Evolutionary conservation across 2,888 invertebrate species (phyloP).

Genomic region (Amorpha juglandis): DNA sequence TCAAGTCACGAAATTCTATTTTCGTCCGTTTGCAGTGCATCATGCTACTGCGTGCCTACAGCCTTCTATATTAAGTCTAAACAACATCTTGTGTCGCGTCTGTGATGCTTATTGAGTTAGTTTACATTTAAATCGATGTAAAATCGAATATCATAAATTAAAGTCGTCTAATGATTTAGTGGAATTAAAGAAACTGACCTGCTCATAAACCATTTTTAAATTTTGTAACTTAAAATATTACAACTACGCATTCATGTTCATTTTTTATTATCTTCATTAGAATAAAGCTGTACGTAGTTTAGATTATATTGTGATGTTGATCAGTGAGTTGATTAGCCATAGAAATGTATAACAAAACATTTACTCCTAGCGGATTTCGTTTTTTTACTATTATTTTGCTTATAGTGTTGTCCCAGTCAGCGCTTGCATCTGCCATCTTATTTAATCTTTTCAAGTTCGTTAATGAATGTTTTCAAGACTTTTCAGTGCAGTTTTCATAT

Average conservation of each 20-base stretch:
- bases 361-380: not conserved
- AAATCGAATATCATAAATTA: not conserved
- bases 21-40: slow-evolving; percentile 14
- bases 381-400: not conserved
- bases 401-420: not conserved
- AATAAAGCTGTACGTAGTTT: too few species aligned
- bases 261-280: too few species aligned
- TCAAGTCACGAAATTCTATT: slow-evolving; percentile 18
- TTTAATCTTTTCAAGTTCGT: not conserved
- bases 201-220: too few species aligned
- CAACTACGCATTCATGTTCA: too few species aligned
- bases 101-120: not conserved
- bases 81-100: not conserved
- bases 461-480: too few species aligned
- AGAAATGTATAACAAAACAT: too few species aligned
- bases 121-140: not conserved
- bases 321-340: too few species aligned
- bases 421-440: too few species aligned
- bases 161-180: too few species aligned
- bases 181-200: too few species aligned
- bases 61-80: not conserved
- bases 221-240: too few species aligned
- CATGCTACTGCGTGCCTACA: slow-evolving; percentile 6
- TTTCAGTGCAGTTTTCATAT: not conserved
- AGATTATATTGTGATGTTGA: too few species aligned